Evolutionary conservation across 2,888 invertebrate genomes (phyloP).

Genomic region (Amphipoea lucens): DNA sequence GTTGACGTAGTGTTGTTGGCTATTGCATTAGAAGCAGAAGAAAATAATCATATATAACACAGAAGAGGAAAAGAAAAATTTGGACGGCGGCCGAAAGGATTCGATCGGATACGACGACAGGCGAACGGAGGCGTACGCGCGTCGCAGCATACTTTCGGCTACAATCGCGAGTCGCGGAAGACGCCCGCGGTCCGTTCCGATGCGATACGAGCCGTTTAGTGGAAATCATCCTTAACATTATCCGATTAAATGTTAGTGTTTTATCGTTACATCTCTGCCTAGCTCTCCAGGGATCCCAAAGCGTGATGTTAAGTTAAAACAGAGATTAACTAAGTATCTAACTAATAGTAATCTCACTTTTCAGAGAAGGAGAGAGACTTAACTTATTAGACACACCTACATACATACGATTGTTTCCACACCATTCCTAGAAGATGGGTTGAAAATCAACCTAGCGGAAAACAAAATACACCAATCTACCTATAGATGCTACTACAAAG

Average conservation of each 20-base stretch:
- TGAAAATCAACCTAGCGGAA: neutral
- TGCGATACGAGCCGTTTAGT: no score
- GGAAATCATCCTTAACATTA: neutral
- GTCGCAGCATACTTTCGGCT: no score
- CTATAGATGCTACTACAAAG: neutral
- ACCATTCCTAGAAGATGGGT: neutral
- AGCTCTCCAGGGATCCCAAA: neutral
- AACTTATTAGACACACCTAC: neutral
- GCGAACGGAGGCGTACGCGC: no score
- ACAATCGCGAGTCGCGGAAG: no score
- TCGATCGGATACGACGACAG: no score
- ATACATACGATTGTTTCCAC: neutral
- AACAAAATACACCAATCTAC: neutral
- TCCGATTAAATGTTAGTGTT: neutral
- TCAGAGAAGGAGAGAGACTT: neutral
- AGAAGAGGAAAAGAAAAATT: no score
- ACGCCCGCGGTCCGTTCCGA: no score
- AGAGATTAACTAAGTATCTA: neutral
- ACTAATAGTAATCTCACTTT: neutral
- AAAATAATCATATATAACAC: no score
- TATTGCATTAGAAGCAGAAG: no score
- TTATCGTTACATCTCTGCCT: neutral
- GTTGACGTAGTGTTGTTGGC: no score
- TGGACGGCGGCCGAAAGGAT: no score
- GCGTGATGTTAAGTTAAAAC: neutral